A percentile compares a stretch with the other conserved stretches of the same genome.
These are phyloP conservation scores for Sitta europaea DNA, from an alignment of 2,113 vertebrate species.

Conservation along the genomic window DNA sequence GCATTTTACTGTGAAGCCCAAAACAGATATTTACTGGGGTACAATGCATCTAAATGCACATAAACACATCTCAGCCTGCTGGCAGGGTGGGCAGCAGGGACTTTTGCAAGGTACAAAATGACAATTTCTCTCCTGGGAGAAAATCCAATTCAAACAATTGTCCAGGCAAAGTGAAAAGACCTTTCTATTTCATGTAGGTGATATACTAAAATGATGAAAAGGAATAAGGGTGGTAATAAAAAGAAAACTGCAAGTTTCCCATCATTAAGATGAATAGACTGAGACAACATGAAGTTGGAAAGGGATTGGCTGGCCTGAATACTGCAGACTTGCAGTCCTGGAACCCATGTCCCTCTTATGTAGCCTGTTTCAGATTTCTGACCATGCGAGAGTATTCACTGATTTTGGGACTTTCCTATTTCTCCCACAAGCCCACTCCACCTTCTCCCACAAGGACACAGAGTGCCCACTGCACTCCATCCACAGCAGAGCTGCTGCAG, in stretches of 20 bases:
- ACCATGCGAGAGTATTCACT: accelerated
- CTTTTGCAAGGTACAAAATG: background rate
- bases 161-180: background rate
- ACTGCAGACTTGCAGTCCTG: background rate
- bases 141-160: background rate
- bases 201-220: background rate
- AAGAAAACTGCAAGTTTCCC: background rate
- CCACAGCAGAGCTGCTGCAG: background rate
- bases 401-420: background rate
- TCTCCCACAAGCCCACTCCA: background rate
- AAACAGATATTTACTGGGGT: background rate
- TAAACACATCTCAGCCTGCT: background rate
- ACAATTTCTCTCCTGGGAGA: background rate
- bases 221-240: background rate
- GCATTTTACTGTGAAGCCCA: background rate
- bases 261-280: background rate
- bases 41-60: background rate
- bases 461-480: background rate
- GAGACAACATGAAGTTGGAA: background rate
- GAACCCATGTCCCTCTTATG: background rate
- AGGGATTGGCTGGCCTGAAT: background rate
- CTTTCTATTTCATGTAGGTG: background rate
- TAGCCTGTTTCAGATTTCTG: background rate
- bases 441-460: background rate
- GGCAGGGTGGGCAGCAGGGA: background rate